phyloP scores from a whole-genome alignment of 2,113 vertebrate genomes.

The Polyodon spathula region DNA sequence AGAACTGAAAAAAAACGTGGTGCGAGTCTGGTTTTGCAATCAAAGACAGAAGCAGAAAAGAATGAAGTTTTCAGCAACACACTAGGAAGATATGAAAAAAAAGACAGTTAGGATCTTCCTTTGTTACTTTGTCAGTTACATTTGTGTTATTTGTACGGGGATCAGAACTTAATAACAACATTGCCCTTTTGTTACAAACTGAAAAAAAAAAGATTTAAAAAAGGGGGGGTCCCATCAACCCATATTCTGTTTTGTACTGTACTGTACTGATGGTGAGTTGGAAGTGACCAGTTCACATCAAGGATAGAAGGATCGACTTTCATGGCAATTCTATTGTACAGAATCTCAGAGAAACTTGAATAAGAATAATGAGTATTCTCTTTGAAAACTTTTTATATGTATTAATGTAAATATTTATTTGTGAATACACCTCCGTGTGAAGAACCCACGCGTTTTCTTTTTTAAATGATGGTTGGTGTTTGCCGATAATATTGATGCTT shows the following conservation, averaged over 20 bases:
- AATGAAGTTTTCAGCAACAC: constrained; percentile 91
- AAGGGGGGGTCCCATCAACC: no score
- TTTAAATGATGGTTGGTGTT: not conserved
- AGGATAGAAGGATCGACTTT: not conserved
- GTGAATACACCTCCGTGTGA: constrained; percentile 14
- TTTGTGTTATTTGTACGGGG: no score
- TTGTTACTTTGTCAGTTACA: no score
- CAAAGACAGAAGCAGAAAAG: constrained; percentile 92
- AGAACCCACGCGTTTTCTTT: not conserved
- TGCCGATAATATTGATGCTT: not conserved
- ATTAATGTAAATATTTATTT: constrained; percentile 24
- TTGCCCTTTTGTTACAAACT: no score
- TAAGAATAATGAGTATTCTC: constrained; percentile 8
- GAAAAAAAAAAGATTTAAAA: no score
- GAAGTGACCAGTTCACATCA: no score
- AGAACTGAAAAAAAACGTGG: constrained; percentile 91
- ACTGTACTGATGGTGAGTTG: no score
- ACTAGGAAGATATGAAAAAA: no score
- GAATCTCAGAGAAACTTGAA: not conserved
- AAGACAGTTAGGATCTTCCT: no score
- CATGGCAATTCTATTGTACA: not conserved
- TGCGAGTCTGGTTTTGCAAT: no score
- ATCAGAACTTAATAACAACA: no score
- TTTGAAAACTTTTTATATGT: constrained; percentile 23
- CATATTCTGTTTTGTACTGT: no score